phyloP scores from a whole-genome alignment of 2,888 invertebrate species.

The Patella caerulea region DNA sequence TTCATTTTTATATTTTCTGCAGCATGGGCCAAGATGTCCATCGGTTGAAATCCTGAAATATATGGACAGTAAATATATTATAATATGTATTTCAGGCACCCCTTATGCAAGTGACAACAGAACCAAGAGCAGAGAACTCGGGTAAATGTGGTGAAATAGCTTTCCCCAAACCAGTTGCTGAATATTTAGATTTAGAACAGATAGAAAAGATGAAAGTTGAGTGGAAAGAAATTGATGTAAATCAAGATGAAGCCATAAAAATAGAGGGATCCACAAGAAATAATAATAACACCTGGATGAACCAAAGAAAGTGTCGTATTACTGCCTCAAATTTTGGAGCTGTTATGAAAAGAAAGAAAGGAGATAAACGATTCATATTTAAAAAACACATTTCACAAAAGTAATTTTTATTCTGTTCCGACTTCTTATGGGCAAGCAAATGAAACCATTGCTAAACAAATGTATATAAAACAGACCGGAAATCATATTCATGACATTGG shows the following conservation, averaged over 20 bases:
- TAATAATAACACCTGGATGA: not conserved
- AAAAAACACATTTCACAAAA: not conserved
- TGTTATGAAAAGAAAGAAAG: not conserved
- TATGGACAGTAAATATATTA: not conserved
- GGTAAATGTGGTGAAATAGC: not conserved
- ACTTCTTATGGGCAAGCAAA: not conserved
- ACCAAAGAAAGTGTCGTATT: not conserved
- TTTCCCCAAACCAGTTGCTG: not conserved
- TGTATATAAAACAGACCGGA: not conserved
- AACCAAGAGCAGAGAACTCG: not conserved
- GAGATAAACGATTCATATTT: not conserved
- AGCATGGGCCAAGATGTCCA: not conserved
- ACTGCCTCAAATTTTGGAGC: not conserved
- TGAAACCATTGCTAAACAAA: not conserved
- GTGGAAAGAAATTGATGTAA: not conserved
- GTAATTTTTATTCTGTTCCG: not conserved
- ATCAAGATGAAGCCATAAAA: not conserved
- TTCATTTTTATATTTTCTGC: not conserved
- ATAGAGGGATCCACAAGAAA: not conserved
- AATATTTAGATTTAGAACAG: not conserved
- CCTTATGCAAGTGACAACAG: not conserved
- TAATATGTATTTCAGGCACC: not conserved
- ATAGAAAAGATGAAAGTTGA: not conserved
- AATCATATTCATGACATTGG: not conserved
- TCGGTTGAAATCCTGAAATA: not conserved